phyloP scores from a whole-genome alignment of 2,888 invertebrate genomes.

The Zaprionus obscuricornis region DNA sequence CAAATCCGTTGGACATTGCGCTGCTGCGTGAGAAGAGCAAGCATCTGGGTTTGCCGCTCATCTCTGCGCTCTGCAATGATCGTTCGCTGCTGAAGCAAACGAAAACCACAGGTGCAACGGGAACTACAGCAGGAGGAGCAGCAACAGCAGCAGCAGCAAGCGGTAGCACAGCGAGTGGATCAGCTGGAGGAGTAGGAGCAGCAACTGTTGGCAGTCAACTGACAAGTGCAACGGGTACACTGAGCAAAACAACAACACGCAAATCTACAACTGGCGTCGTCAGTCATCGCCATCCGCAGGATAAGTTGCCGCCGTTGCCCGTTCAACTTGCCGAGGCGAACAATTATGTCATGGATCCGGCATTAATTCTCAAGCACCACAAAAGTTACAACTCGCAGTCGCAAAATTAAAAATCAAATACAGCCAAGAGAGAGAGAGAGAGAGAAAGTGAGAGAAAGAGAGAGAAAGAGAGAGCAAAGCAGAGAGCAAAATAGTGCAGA shows the following conservation, averaged over 20 bases:
- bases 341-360: conserved; percentile 86
- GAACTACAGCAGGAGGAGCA: conserved; percentile 31
- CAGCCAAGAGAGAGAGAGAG: too few species aligned
- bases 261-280: conserved; percentile 82
- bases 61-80: conserved; percentile 97
- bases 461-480: too few species aligned
- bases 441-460: too few species aligned
- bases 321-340: conserved; percentile 87
- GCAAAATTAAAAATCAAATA: conserved; percentile 37
- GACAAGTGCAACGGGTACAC: conserved; percentile 43
- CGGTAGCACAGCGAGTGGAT: conserved; percentile 23
- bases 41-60: conserved; percentile 94
- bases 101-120: conserved; percentile 83
- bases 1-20: conserved; percentile 88
- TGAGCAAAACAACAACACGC: conserved; percentile 82
- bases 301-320: conserved; percentile 89
- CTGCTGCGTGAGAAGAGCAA: conserved; percentile 94
- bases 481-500: too few species aligned
- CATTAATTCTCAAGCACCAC: conserved; percentile 80
- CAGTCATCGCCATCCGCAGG: conserved; percentile 90
- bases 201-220: conserved; percentile 35
- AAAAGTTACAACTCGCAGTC: conserved; percentile 82
- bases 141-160: conserved; percentile 51
- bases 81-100: conserved; percentile 94
- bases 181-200: conserved; percentile 23